Conservation (phyloP, 1,140 invertebrate genomes). For the Brachionus asplanchnoidis region DNA sequence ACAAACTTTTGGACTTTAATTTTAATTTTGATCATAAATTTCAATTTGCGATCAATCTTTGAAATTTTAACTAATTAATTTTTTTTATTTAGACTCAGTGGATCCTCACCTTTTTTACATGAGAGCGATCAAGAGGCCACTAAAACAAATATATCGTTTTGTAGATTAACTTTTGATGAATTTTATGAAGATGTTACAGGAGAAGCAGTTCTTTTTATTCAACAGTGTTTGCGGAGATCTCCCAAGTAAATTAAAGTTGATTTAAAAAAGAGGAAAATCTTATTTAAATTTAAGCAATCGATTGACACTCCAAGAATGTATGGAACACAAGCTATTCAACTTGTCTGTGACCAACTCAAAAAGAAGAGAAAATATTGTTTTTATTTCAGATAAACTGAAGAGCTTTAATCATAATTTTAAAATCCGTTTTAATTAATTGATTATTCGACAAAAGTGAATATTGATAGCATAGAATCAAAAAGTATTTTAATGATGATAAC, state of each 20-base stretch:
- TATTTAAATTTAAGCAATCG: slow-evolving; percentile 68
- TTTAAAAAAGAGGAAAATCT: too few species aligned
- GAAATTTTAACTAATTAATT: slow-evolving; percentile 30
- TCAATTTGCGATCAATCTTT: too few species aligned
- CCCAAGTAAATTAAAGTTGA: slow-evolving; percentile 65
- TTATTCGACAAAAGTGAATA: neutral
- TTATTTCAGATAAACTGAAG: slow-evolving; percentile 35
- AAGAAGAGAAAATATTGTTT: slow-evolving; percentile 13
- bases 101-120: slow-evolving; percentile 83
- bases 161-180: slow-evolving; percentile 86
- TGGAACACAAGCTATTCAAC: slow-evolving; percentile 88
- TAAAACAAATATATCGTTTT: slow-evolving; percentile 81
- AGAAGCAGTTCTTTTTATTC: slow-evolving; percentile 86
- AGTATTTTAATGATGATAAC: neutral
- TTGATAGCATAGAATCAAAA: too few species aligned
- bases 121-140: slow-evolving; percentile 71
- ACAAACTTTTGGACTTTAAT: too few species aligned
- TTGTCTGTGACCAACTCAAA: neutral
- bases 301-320: slow-evolving; percentile 82
- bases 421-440: neutral
- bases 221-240: slow-evolving; percentile 85
- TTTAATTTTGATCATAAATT: too few species aligned
- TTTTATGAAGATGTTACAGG: slow-evolving; percentile 88
- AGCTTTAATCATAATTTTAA: slow-evolving; percentile 40
- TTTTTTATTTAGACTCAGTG: slow-evolving; percentile 66